Conservation (phyloP, 2,797 vertebrate genomes). For the Siniperca scherzeri region DNA sequence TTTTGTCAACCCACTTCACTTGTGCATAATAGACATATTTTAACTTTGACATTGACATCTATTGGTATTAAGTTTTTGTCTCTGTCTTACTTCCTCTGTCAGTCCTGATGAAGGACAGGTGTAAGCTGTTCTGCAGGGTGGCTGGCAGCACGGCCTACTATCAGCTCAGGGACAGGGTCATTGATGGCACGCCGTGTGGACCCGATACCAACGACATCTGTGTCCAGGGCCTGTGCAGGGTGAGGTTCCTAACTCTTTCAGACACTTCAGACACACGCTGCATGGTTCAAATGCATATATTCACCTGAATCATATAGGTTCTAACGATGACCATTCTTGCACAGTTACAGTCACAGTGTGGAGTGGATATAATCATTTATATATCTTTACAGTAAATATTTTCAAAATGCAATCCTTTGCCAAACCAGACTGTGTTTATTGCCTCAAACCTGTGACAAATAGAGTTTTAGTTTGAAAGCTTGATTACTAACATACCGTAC, state of each 20-base stretch:
- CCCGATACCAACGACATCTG: constrained; percentile 99
- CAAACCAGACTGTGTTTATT: constrained; percentile 34
- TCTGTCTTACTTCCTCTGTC: constrained; percentile 44
- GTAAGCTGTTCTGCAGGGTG: constrained; percentile 98
- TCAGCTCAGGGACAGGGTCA: constrained; percentile 97
- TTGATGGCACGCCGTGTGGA: constrained; percentile 95
- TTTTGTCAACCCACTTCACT: not conserved
- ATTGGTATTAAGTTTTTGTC: not conserved
- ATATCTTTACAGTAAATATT: constrained; percentile 19
- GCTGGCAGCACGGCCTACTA: constrained; percentile 97
- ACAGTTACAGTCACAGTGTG: not conserved
- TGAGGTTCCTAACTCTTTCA: constrained; percentile 67
- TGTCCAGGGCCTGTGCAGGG: constrained; percentile 98
- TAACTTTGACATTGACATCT: not conserved
- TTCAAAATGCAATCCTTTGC: constrained; percentile 6
- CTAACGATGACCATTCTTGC: not conserved
- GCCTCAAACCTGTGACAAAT: constrained; percentile 34
- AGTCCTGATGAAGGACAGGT: constrained; percentile 99
- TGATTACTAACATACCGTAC: constrained; percentile 47
- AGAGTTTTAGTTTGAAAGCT: constrained; percentile 36
- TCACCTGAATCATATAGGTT: not conserved
- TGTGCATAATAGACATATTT: not conserved
- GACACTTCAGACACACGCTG: not conserved
- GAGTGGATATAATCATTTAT: constrained; percentile 22
- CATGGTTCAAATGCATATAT: not conserved